Conservation (phyloP, 2,797 vertebrate species). For the Percopsis omiscomaycus region DNA sequence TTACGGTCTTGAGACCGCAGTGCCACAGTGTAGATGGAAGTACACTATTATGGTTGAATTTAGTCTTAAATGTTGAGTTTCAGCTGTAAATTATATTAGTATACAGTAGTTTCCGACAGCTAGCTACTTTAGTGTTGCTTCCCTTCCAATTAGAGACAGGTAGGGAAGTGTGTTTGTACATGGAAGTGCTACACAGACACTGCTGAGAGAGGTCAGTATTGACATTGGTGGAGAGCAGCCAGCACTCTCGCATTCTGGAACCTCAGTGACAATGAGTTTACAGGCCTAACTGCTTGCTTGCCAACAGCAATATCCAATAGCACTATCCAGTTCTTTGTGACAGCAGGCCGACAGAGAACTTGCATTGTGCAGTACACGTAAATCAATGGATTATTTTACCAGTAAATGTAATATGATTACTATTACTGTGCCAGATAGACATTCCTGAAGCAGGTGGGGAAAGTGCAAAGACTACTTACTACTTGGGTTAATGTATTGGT, state of each 20-base stretch:
- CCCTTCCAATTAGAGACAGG: no score
- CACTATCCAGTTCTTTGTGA: not conserved
- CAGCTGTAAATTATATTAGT: not conserved
- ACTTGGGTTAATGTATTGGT: not conserved
- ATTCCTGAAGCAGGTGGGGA: not conserved
- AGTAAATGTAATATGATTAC: not conserved
- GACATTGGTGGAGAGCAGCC: slow-evolving; percentile 2
- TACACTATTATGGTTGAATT: not conserved
- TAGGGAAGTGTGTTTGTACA: no score
- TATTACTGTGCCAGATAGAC: slow-evolving; percentile 2
- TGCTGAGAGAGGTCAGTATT: slow-evolving; percentile 9
- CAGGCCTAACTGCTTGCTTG: slow-evolving; percentile 12
- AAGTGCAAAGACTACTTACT: no score
- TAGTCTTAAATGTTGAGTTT: not conserved
- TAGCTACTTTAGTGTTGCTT: not conserved
- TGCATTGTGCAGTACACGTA: not conserved
- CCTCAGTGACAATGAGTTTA: slow-evolving; percentile 40
- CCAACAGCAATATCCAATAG: not conserved
- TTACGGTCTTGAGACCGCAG: slow-evolving; percentile 11
- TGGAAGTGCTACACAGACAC: not conserved
- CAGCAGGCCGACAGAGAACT: not conserved
- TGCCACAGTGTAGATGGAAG: slow-evolving; percentile 1
- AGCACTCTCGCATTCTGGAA: slow-evolving; percentile 44
- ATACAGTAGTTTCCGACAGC: not conserved
- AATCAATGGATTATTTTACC: not conserved